These are phyloP conservation scores for Eupithecia dodoneata DNA, from an alignment of 2,888 invertebrate species.

Conservation along the genomic window DNA sequence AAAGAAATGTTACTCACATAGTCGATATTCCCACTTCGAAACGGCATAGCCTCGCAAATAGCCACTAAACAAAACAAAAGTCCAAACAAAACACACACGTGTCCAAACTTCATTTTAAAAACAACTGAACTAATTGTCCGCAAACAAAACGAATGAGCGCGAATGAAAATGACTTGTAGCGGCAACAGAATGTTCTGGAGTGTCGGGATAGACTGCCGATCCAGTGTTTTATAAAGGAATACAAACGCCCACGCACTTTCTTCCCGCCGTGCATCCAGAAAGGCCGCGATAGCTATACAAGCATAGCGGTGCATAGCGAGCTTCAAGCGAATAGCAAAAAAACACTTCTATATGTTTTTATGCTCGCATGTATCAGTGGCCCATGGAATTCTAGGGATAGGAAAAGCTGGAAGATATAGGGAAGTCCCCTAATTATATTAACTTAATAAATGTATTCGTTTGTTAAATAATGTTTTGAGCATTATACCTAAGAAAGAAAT, in stretches of 20 bases:
- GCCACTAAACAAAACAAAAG: slow-evolving; percentile 58
- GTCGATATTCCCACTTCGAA: slow-evolving; percentile 67
- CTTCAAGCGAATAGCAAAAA: background rate
- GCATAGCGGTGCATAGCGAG: slow-evolving; percentile 17
- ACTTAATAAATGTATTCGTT: too few relatives aligned
- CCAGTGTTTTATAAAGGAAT: slow-evolving; percentile 69
- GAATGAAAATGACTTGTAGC: slow-evolving; percentile 51
- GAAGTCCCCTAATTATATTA: too few relatives aligned
- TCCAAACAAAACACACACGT: slow-evolving; percentile 57
- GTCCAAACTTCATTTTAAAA: slow-evolving; percentile 60
- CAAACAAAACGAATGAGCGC: slow-evolving; percentile 9
- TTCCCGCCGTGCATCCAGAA: slow-evolving; percentile 53
- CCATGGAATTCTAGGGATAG: too few relatives aligned
- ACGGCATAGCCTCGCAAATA: slow-evolving; percentile 60
- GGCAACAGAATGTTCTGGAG: slow-evolving; percentile 51
- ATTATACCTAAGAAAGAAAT: too few relatives aligned
- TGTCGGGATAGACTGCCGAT: slow-evolving; percentile 58
- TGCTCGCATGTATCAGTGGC: background rate
- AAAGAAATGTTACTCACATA: slow-evolving; percentile 65
- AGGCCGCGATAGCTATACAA: slow-evolving; percentile 15
- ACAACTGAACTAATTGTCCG: slow-evolving; percentile 19
- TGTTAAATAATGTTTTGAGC: too few relatives aligned
- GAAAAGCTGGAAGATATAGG: too few relatives aligned
- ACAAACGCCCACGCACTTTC: slow-evolving; percentile 68
- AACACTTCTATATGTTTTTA: background rate